A percentile compares a stretch with the other conserved stretches of the same genome.
Conservation (phyloP, 2,888 invertebrate genomes). For the Cinara cedri region DNA sequence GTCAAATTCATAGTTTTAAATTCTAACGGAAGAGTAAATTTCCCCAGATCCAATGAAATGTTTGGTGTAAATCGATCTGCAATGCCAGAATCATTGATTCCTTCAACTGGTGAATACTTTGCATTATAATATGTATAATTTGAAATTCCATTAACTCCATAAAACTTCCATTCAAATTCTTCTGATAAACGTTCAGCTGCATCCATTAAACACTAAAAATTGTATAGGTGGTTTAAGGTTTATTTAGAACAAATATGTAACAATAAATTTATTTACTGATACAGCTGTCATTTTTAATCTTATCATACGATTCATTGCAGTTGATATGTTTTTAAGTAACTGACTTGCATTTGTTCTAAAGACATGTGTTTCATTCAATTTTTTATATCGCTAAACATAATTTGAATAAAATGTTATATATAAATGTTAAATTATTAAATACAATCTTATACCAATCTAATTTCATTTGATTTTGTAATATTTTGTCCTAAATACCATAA, state of each 20-base stretch:
- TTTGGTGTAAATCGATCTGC: conserved; percentile 45
- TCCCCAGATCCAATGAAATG: conserved; percentile 41
- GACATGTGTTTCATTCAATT: conserved; percentile 69
- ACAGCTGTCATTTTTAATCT: conserved; percentile 90
- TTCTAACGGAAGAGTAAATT: conserved; percentile 21
- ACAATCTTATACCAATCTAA: conserved; percentile 71
- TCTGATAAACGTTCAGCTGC: conserved; percentile 75
- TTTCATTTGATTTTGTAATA: conserved; percentile 78
- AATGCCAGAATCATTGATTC: conserved; percentile 61
- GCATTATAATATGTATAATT: conserved; percentile 80
- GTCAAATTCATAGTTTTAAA: conserved; percentile 59
- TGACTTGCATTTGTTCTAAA: conserved; percentile 53
- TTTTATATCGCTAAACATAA: conserved; percentile 74
- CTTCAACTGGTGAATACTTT: conserved; percentile 72
- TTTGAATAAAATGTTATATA: conserved; percentile 5
- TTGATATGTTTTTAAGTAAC: conserved; percentile 49
- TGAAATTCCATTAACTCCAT: conserved; percentile 66
- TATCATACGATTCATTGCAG: conserved; percentile 73
- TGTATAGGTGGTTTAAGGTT: conserved; percentile 11
- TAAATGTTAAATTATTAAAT: neutral
- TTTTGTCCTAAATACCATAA: conserved; percentile 78
- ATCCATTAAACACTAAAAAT: conserved; percentile 74
- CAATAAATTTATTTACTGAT: conserved; percentile 66
- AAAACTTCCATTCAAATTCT: conserved; percentile 65
- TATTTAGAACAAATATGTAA: neutral